Percentiles rank a stretch among this genome's conserved stretches.
Evolutionary conservation across 2,888 invertebrate species (phyloP).

Genomic region (Drosophila sordidapex): DNA sequence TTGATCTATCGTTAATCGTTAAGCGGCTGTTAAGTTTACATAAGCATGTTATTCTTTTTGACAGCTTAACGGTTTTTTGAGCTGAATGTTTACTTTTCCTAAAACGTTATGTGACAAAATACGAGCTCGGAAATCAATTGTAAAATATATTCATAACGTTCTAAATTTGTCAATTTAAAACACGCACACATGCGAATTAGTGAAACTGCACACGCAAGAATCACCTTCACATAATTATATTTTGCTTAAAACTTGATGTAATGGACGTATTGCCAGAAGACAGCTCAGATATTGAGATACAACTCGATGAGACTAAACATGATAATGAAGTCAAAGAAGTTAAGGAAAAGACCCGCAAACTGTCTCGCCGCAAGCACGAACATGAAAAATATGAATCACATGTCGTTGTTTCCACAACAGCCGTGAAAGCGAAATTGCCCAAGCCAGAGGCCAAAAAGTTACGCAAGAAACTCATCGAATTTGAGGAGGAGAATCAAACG

Average conservation of each 20-base stretch:
- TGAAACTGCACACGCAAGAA: conserved; percentile 22
- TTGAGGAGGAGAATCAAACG: conserved; percentile 73
- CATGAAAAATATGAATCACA: conserved; percentile 38
- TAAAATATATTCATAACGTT: conserved; percentile 30
- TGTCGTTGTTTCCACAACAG: conserved; percentile 50
- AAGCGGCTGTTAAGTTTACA: conserved; percentile 25
- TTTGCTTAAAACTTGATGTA: conserved; percentile 29
- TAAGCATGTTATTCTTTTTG: conserved; percentile 4
- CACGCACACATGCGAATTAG: conserved; percentile 40
- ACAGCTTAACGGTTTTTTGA: conserved; percentile 19
- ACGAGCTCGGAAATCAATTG: conserved; percentile 28
- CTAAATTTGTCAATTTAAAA: conserved; percentile 55
- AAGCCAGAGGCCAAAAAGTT: conserved; percentile 63
- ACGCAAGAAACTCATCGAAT: conserved; percentile 72
- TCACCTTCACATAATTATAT: conserved; percentile 27
- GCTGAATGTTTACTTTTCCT: conserved; percentile 41
- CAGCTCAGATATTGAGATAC: conserved; percentile 11
- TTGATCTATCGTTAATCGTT: conserved; percentile 6
- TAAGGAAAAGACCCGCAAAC: conserved; percentile 21
- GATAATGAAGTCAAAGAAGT: conserved; percentile 13
- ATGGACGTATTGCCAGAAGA: conserved; percentile 73
- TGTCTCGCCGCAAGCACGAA: conserved; percentile 45
- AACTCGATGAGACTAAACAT: neutral
- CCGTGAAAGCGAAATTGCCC: conserved; percentile 20
- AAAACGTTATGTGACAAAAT: conserved; percentile 24